Percentiles rank a stretch among this genome's conserved stretches.
These are phyloP conservation scores for Plebejus anna DNA, from an alignment of 2,888 invertebrate genomes.

Conservation along the genomic window DNA sequence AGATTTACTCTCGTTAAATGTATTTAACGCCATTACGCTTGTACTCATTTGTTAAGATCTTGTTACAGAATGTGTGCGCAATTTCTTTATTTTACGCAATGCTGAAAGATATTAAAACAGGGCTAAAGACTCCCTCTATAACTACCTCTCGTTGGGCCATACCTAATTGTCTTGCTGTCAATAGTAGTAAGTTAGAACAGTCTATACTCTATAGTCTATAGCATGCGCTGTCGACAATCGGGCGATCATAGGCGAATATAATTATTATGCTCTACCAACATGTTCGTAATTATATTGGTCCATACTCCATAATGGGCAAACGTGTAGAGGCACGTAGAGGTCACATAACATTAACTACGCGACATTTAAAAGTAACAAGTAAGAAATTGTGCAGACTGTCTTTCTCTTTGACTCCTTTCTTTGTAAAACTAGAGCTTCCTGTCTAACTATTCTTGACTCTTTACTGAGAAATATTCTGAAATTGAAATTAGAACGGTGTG, in stretches of 20 bases:
- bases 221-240: no score
- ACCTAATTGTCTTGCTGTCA: no score
- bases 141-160: background rate
- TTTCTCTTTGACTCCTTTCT: background rate
- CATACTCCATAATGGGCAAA: no score
- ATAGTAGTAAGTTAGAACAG: no score
- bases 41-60: constrained; percentile 18
- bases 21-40: background rate
- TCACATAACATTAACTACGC: background rate
- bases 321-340: no score
- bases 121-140: background rate
- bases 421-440: constrained; percentile 6
- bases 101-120: background rate
- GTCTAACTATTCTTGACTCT: background rate
- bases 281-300: no score
- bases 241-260: no score
- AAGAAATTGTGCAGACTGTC: background rate
- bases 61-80: background rate
- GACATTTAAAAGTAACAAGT: background rate
- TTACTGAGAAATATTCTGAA: background rate
- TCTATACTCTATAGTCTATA: no score
- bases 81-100: constrained; percentile 1
- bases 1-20: constrained; percentile 6
- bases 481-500: background rate
- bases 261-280: no score